Percentiles rank a stretch among this genome's conserved stretches.
Evolutionary conservation across 2,113 vertebrate genomes (phyloP).

Genomic region (Entelurus aequoreus): DNA sequence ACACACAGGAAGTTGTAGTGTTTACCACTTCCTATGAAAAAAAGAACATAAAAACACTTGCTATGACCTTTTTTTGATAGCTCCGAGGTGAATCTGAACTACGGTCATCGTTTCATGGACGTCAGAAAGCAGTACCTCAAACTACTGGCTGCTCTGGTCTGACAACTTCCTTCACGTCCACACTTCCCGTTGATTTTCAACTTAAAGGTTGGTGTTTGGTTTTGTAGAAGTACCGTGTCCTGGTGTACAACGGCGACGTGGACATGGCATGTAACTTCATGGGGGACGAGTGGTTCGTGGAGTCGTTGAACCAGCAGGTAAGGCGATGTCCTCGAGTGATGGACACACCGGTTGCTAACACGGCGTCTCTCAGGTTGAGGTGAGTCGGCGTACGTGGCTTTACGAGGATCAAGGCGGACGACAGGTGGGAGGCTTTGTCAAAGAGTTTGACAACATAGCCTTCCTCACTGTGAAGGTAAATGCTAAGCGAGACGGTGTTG

Average conservation of each 20-base stretch:
- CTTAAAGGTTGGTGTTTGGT: not conserved
- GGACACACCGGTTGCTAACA: not conserved
- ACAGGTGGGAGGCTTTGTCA: constrained; percentile 92
- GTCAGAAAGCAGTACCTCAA: constrained; percentile 89
- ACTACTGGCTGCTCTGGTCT: constrained; percentile 79
- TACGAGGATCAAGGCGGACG: constrained; percentile 68
- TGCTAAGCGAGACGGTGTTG: rapidly evolving
- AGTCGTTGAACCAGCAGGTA: constrained; percentile 91
- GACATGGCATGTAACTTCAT: constrained; percentile 99
- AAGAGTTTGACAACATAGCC: constrained; percentile 84
- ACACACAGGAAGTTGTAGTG: not conserved
- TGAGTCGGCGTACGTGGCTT: constrained; percentile 84
- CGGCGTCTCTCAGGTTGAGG: constrained; percentile 75
- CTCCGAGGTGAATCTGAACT: constrained; percentile 78
- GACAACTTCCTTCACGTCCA: not conserved
- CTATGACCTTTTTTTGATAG: constrained; percentile 50
- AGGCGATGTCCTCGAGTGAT: not conserved
- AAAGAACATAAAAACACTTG: not conserved
- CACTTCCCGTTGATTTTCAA: not conserved
- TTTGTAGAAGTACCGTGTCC: constrained; percentile 84
- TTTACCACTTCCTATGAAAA: not conserved
- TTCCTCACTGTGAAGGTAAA: constrained; percentile 92
- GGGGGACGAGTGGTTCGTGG: constrained; percentile 97
- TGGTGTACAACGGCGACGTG: constrained; percentile 92
- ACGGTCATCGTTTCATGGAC: constrained; percentile 79